Evolutionary conservation across 2,888 invertebrate genomes (phyloP), one percentile per base, ranked within the genome.

Genomic region (Synanthedon vespiformis): DNA sequence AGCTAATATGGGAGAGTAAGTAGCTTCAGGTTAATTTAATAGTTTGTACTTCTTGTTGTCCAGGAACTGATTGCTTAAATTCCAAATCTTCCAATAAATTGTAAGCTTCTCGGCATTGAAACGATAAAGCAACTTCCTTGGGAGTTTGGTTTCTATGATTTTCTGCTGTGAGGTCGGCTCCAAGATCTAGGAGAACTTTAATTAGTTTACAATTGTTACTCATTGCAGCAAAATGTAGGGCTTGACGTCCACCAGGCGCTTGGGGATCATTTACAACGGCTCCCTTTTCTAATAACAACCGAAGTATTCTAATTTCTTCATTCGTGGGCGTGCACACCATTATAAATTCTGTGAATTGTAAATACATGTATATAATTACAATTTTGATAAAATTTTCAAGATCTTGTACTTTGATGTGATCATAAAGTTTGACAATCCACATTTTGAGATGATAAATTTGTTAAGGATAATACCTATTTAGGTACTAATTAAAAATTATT

Each of bases 171-270:
- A 77, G 54, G 61, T 84, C 65, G 8, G 84, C 85, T 22, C 86
- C 87, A 3, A 80, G 62, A 1, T 70, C 59, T 1, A 83, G 53
- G 6, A 89, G 70, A 44, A 78, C 61, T 4, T 57, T 54, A 14
- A 84, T 80, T 1, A 89, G 70, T 2, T 58, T 60, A 47, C 70
- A 67, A 56, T 88, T 86, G 56, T 87, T 78, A 55, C 79, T 80
- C 74, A 89, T 83, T 2, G 89, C 89, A 12, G 86, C 88, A 55
- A 86, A 82, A 62, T 89, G 89, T 44, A 89, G 63, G 0, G 85
- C 78, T 59, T 88, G 88, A 12, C 88, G 74, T 10, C 79, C 74
- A 1, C 83, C 85, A 1, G 82, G 78, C 0, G 74, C 77, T 1
- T 71, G 63, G 1, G 71, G 68, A 53, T 81, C 81, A 52, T 87